phyloP scores from a whole-genome alignment of 2,113 vertebrate species.

The Erythrocercus mccallii region DNA sequence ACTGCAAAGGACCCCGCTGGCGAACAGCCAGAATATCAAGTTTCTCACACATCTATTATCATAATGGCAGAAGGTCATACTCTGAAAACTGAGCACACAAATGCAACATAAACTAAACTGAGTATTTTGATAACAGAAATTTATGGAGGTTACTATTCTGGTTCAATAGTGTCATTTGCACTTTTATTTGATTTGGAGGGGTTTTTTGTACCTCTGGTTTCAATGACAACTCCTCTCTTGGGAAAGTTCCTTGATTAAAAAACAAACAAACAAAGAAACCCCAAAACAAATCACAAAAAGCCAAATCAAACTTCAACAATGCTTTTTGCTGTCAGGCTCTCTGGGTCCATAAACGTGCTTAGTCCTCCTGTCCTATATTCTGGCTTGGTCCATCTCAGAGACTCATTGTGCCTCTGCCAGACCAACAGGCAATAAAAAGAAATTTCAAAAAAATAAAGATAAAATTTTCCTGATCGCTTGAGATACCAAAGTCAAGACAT shows the following conservation, averaged over 20 bases:
- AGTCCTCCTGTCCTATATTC: background rate
- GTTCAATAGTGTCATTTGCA: background rate
- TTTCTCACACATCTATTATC: constrained; percentile 3
- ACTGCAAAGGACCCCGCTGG: background rate
- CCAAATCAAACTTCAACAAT: background rate
- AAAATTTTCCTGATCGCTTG: background rate
- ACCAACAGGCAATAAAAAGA: background rate
- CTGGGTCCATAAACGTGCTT: background rate
- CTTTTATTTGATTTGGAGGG: background rate
- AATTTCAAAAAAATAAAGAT: background rate
- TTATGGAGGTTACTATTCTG: background rate
- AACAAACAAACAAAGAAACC: background rate
- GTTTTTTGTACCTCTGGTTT: background rate
- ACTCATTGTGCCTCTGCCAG: background rate
- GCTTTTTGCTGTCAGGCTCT: background rate
- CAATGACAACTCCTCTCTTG: background rate
- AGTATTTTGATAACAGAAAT: background rate
- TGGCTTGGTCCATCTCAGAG: background rate
- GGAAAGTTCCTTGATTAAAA: background rate
- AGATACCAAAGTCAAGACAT: background rate
- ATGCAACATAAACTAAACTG: background rate
- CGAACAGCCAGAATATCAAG: background rate
- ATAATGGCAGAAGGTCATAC: background rate
- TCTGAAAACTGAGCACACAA: constrained; percentile 24
- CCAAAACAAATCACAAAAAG: background rate